Conservation (phyloP, 2,113 vertebrate species). For the Carollia perspicillata region DNA sequence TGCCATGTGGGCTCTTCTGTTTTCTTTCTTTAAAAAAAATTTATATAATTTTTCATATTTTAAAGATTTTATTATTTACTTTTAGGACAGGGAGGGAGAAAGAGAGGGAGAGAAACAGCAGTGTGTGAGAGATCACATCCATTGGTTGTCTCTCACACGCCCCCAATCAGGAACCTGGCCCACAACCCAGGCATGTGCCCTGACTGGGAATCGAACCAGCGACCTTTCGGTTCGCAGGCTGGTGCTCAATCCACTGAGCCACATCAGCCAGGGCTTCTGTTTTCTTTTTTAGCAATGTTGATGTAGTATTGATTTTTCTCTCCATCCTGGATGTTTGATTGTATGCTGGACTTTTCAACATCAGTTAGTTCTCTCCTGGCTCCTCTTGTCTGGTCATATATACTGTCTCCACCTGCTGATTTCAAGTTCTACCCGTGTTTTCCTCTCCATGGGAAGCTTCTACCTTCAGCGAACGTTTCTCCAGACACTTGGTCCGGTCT, state of each 20-base stretch:
- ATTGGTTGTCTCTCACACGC: no score
- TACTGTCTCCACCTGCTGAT: neutral
- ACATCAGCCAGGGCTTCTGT: neutral
- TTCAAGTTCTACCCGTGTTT: neutral
- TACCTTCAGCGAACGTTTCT: neutral
- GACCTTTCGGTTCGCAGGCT: no score
- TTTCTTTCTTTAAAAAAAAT: neutral
- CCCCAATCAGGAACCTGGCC: no score
- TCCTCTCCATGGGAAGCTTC: neutral
- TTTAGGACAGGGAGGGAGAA: no score
- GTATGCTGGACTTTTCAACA: constrained; percentile 8
- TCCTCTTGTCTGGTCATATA: constrained; percentile 20
- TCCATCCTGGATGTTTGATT: neutral
- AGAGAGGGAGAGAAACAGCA: no score
- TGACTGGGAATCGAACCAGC: no score
- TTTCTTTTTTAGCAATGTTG: constrained; percentile 30
- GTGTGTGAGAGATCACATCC: no score
- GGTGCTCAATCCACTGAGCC: no score
- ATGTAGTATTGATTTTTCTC: constrained; percentile 10
- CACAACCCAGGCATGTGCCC: no score
- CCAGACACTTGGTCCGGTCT: neutral
- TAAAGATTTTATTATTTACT: neutral
- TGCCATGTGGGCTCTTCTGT: neutral
- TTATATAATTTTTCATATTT: no score
- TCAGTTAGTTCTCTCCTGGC: neutral